These are phyloP conservation scores for Melanostoma scalare DNA, from an alignment of 2,888 invertebrate genomes.

Conservation along the genomic window DNA sequence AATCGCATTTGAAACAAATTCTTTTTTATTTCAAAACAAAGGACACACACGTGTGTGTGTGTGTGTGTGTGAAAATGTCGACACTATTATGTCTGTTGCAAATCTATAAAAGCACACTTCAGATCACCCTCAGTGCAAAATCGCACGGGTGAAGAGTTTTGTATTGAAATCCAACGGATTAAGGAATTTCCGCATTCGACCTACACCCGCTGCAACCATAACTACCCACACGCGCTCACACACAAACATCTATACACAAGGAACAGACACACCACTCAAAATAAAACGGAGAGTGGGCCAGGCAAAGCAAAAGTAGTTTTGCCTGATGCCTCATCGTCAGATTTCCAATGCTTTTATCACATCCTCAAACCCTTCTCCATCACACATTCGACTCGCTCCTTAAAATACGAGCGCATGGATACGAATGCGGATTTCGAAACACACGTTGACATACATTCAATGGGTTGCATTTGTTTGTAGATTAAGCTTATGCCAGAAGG, in stretches of 20 bases:
- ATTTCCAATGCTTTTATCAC: constrained; percentile 55
- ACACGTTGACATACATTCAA: constrained; percentile 49
- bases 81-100: constrained; percentile 3
- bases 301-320: constrained; percentile 6
- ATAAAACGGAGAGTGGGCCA: not conserved
- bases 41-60: not conserved
- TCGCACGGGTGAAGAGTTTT: constrained; percentile 74
- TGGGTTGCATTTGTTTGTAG: constrained; percentile 69
- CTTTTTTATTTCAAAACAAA: too few relatives aligned
- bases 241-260: constrained; percentile 7
- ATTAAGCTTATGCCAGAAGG: constrained; percentile 67
- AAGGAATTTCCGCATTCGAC: constrained; percentile 81
- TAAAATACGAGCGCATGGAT: constrained; percentile 53
- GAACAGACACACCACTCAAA: constrained; percentile 28
- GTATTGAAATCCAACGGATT: constrained; percentile 82
- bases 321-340: not conserved
- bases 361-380: constrained; percentile 35
- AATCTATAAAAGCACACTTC: constrained; percentile 63
- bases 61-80: constrained; percentile 36
- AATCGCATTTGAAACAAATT: too few relatives aligned
- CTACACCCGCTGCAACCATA: constrained; percentile 47
- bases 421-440: constrained; percentile 67
- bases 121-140: constrained; percentile 61
- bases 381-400: constrained; percentile 26
- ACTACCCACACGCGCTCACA: constrained; percentile 22